These are phyloP conservation scores for Melanophora roralis DNA, from an alignment of 2,888 invertebrate species.

Conservation along the genomic window DNA sequence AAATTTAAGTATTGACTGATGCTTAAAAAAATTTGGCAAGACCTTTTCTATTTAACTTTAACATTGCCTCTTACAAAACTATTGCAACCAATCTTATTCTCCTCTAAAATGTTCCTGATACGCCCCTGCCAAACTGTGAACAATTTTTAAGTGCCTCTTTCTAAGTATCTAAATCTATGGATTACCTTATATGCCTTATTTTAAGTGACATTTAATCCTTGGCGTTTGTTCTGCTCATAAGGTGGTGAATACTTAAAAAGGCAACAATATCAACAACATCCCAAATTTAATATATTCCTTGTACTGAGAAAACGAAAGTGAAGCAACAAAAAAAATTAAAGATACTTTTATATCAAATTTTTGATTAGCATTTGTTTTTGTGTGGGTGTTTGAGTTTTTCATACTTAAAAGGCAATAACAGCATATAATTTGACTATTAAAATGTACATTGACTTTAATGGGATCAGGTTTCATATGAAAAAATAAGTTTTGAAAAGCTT, in stretches of 20 bases:
- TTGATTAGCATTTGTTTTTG: neutral
- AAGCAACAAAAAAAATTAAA: neutral
- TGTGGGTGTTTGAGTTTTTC: neutral
- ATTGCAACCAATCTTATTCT: too few species aligned
- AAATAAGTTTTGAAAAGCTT: neutral
- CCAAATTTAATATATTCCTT: neutral
- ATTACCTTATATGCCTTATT: constrained; percentile 38
- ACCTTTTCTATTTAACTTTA: too few species aligned
- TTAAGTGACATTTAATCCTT: constrained; percentile 55
- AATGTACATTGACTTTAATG: constrained; percentile 36
- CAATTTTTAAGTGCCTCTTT: constrained; percentile 4
- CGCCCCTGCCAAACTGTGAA: constrained; percentile 21
- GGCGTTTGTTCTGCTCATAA: constrained; percentile 51
- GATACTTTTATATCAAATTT: neutral
- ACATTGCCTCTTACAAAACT: too few species aligned
- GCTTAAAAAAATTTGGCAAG: too few species aligned
- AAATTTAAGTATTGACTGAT: too few species aligned
- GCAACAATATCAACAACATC: constrained; percentile 22
- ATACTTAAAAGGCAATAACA: neutral
- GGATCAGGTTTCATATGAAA: constrained; percentile 7
- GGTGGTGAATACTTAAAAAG: constrained; percentile 56
- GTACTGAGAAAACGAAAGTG: neutral
- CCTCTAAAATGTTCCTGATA: neutral
- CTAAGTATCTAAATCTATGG: constrained; percentile 40
- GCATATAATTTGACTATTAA: constrained; percentile 21